These are phyloP conservation scores for Poeciliopsis turrubarensis DNA, from an alignment of 2,113 vertebrate species.

Conservation along the genomic window DNA sequence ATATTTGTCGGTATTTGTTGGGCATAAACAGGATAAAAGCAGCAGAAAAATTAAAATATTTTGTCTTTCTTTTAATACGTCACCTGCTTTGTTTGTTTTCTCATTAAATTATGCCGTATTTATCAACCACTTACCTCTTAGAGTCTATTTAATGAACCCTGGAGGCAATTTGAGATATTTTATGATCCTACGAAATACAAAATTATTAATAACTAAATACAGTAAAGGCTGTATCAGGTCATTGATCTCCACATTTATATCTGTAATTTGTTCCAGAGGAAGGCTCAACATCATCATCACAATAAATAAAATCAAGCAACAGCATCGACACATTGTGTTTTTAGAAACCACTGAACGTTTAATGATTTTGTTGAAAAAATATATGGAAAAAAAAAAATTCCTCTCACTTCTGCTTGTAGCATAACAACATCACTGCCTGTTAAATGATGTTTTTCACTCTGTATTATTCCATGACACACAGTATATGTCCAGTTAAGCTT, in stretches of 20 bases:
- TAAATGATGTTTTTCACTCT: slow-evolving; percentile 3
- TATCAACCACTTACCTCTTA: no score
- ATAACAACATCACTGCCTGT: slow-evolving; percentile 8
- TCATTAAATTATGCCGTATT: no score
- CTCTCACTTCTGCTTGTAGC: not conserved
- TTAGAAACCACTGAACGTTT: not conserved
- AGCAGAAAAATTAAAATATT: no score
- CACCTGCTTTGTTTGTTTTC: no score
- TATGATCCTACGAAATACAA: no score
- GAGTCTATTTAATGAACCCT: no score
- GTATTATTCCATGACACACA: slow-evolving; percentile 19
- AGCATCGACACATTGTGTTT: not conserved
- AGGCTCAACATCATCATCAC: not conserved
- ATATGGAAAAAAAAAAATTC: not conserved
- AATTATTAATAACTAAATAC: no score
- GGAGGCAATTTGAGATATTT: no score
- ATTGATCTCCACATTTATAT: not conserved
- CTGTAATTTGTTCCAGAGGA: not conserved
- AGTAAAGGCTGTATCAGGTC: not conserved
- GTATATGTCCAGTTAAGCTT: slow-evolving; percentile 1
- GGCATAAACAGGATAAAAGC: no score
- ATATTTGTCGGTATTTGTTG: no score
- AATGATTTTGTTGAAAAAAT: not conserved
- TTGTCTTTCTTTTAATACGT: no score
- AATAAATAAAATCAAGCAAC: not conserved